These are phyloP conservation scores for Drosophila kambysellisi DNA, from an alignment of 2,888 invertebrate species.

Conservation along the genomic window DNA sequence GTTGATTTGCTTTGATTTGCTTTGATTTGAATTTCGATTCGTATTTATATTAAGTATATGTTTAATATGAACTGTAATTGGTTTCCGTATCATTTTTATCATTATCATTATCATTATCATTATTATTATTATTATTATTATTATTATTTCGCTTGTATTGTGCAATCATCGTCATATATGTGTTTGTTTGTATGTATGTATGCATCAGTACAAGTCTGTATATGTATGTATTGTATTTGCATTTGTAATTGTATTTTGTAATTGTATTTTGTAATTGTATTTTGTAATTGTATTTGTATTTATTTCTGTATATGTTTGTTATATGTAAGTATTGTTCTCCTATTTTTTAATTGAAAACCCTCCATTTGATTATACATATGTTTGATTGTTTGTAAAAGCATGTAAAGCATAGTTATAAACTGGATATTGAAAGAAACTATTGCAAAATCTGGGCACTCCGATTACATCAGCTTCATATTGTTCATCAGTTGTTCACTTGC, in stretches of 20 bases:
- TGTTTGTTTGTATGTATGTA: slow-evolving; percentile 23
- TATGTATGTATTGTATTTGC: slow-evolving; percentile 20
- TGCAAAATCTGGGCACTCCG: neutral
- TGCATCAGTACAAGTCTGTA: slow-evolving; percentile 30
- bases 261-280: slow-evolving; percentile 8
- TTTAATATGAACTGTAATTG: slow-evolving; percentile 38
- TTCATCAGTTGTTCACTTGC: slow-evolving; percentile 32
- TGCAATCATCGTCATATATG: slow-evolving; percentile 28
- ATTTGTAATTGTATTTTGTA: slow-evolving; percentile 11
- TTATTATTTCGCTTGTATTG: slow-evolving; percentile 17
- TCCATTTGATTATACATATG: slow-evolving; percentile 53
- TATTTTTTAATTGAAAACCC: slow-evolving; percentile 51
- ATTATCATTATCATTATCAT: slow-evolving; percentile 9
- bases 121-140: slow-evolving; percentile 9
- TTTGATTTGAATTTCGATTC: slow-evolving; percentile 29
- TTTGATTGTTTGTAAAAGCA: slow-evolving; percentile 17
- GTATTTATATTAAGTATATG: slow-evolving; percentile 20
- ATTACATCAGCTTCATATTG: neutral
- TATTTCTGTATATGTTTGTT: slow-evolving; percentile 20
- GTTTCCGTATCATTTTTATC: slow-evolving; percentile 22
- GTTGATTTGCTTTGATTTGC: slow-evolving; percentile 21
- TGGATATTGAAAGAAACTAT: slow-evolving; percentile 19
- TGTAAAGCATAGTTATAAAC: slow-evolving; percentile 10
- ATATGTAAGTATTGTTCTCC: slow-evolving; percentile 39
- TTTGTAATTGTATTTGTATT: slow-evolving; percentile 43